These are phyloP conservation scores for Myrmecophaga tridactyla DNA, from an alignment of 2,113 vertebrate species.

Conservation along the genomic window DNA sequence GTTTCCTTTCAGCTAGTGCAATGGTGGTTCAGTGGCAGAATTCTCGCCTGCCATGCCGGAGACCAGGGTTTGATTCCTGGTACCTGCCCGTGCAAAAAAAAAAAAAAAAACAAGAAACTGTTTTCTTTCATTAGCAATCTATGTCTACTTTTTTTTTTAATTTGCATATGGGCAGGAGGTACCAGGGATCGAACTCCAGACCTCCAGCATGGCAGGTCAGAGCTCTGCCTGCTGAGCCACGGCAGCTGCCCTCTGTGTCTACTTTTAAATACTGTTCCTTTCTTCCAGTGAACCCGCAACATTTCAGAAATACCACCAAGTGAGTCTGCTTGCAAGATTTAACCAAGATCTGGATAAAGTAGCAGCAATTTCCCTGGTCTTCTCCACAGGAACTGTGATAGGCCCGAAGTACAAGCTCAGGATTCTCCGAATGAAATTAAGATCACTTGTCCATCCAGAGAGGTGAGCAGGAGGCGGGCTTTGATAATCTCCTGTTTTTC, in stretches of 20 bases:
- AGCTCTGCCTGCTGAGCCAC: too few relatives aligned
- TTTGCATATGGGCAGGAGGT: too few relatives aligned
- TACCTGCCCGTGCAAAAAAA: too few relatives aligned
- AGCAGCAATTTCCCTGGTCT: constrained; percentile 89
- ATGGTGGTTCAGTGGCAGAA: too few relatives aligned
- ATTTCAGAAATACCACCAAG: constrained; percentile 91
- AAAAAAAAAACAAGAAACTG: too few relatives aligned
- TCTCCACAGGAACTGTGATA: constrained; percentile 88
- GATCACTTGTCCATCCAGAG: constrained; percentile 84
- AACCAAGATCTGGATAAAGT: constrained; percentile 88
- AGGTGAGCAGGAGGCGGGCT: constrained; percentile 83
- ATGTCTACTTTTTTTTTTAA: background rate
- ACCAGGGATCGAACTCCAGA: too few relatives aligned
- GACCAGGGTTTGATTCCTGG: too few relatives aligned
- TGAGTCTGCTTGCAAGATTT: constrained; percentile 90
- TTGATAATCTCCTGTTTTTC: background rate
- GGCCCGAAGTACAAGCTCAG: constrained; percentile 92
- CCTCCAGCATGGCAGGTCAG: too few relatives aligned
- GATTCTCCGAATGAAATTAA: constrained; percentile 88
- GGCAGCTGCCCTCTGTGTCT: background rate
- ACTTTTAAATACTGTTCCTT: background rate
- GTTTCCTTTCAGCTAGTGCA: background rate
- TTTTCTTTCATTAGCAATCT: background rate
- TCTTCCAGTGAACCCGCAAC: constrained; percentile 85
- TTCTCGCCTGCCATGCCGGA: too few relatives aligned